phyloP scores from a whole-genome alignment of 2,113 vertebrate species.

The Stercorarius parasiticus region DNA sequence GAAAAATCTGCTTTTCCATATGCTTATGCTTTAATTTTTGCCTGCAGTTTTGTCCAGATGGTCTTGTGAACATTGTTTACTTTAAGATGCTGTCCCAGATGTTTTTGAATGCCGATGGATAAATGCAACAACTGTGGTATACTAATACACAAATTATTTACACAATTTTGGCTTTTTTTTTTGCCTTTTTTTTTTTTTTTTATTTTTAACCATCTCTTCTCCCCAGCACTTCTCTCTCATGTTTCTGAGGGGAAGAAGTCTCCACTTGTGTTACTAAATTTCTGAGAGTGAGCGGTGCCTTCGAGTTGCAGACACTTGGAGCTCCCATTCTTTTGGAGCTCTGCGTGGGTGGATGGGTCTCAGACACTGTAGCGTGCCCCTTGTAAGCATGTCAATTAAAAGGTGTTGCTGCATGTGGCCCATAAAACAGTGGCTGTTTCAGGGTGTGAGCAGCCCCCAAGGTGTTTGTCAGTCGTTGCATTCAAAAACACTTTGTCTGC shows the following conservation, averaged over 20 bases:
- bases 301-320: neutral
- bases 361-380: neutral
- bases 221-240: neutral
- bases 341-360: fast-evolving
- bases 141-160: slow-evolving; percentile 74
- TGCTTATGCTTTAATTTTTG: slow-evolving; percentile 92
- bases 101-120: slow-evolving; percentile 80
- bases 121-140: slow-evolving; percentile 74
- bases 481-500: neutral
- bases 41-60: slow-evolving; percentile 92
- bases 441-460: neutral
- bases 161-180: slow-evolving; percentile 47
- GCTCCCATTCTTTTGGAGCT: neutral
- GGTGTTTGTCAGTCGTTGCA: neutral
- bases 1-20: slow-evolving; percentile 99
- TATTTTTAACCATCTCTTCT: slow-evolving; percentile 51
- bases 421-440: neutral
- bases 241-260: neutral
- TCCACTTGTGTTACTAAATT: neutral
- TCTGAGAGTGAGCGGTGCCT: neutral
- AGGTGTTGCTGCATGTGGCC: neutral
- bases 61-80: slow-evolving; percentile 98
- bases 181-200: neutral
- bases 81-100: slow-evolving; percentile 93
- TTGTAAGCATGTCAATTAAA: neutral